phyloP scores from a whole-genome alignment of 2,888 invertebrate genomes.

The Cistogaster globosa region DNA sequence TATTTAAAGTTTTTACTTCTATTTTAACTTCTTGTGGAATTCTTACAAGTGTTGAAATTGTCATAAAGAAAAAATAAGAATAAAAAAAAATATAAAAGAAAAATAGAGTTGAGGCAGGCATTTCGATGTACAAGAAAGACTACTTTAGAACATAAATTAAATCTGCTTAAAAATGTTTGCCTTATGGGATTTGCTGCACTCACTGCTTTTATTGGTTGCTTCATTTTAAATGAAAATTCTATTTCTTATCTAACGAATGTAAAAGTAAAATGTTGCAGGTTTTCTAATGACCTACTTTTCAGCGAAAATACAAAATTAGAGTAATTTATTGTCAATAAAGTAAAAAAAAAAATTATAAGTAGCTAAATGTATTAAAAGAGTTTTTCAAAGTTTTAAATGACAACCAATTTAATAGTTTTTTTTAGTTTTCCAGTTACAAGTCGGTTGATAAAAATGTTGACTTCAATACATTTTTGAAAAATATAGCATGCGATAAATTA shows the following conservation, averaged over 20 bases:
- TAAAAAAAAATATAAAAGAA: neutral
- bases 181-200: slow-evolving; percentile 26
- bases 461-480: too few species aligned
- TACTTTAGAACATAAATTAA: slow-evolving; percentile 39
- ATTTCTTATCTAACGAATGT: neutral
- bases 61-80: neutral
- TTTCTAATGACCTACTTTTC: slow-evolving; percentile 36
- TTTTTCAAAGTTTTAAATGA: too few species aligned
- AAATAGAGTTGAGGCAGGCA: slow-evolving; percentile 3
- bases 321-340: neutral
- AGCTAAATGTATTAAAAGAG: too few species aligned
- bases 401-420: too few species aligned
- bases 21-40: slow-evolving; percentile 25
- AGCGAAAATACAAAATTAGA: neutral
- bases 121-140: slow-evolving; percentile 1
- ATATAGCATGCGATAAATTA: too few species aligned
- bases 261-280: slow-evolving; percentile 20
- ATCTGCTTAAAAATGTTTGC: slow-evolving; percentile 43
- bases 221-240: neutral
- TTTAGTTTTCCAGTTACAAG: too few species aligned
- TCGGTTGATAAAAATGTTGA: too few species aligned
- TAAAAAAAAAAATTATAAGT: neutral
- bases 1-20: slow-evolving; percentile 18
- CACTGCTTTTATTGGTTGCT: neutral
- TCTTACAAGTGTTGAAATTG: slow-evolving; percentile 53